Base-by-base conservation (phyloP, 30 jellyfish, hydroid and myxozoan genomes). In the Catostylus mosaicus region DNA sequence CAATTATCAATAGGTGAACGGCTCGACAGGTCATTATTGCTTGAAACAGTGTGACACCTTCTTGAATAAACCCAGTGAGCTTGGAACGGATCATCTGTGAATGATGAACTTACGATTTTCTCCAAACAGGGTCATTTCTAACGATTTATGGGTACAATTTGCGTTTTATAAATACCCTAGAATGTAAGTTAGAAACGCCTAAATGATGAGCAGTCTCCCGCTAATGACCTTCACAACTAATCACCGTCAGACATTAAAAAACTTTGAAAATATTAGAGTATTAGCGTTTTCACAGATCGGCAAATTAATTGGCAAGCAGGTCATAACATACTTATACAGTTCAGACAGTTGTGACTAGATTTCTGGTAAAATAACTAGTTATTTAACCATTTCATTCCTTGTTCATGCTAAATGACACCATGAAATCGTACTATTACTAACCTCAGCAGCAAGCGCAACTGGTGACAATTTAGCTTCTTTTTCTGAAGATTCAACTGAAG, bases 361-460 rank as follows among this genome's bases (percentile, higher is more conserved):
- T n/a, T 43, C 54, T 6, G 54, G 8, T 6, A 16, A 43, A 43
- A 43, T 43, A 16, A 43, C 54, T 16, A 43, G 16, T 43, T 43
- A 14, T 7, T 40, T 14, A 16, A 50, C 20, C 24, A 50, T 16
- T 3, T 50, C 24, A 4, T 4, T 50, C 63, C 24, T 50, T 9
- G 20, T 2, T 50, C 63, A 10, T 2, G 63, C 24, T 50, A 2
- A 50, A 23, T 16, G 26, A 23, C 18, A 22, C 19, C 16, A 24
- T 37, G 10, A 59, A 27, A 0, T 19, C 24, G n/a, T 27, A 37
- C n/a, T 14, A 19, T 20, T 59, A 59, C 71, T 6, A 16, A 90
- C 97, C 84, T 90, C 93, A 3, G 71, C 61, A 2, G 97, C 91
- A 61, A 90, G 74, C 30, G 63, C 75, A 29, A 78, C 97, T 33